Conservation (phyloP, 2,797 vertebrate genomes). For the Nannoperca obscura region DNA sequence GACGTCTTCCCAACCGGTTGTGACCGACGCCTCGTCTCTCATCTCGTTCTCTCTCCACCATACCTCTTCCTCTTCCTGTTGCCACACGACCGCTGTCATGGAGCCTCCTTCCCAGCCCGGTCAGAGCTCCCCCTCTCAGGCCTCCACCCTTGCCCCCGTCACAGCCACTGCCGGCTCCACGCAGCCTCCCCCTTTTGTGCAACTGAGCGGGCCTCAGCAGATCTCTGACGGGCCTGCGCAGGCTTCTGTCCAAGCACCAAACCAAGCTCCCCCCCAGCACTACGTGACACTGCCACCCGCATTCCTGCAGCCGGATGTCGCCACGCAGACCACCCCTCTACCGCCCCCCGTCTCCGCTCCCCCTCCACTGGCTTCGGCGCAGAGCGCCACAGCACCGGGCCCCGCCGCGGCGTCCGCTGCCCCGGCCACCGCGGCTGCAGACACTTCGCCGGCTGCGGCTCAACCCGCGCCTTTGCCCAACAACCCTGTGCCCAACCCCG, state of each 20-base stretch:
- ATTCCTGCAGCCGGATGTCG: conserved; percentile 86
- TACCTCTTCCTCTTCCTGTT: conserved; percentile 86
- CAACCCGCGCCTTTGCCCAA: conserved; percentile 89
- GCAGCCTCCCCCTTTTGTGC: conserved; percentile 80
- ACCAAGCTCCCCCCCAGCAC: conserved; percentile 86
- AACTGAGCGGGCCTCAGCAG: conserved; percentile 82
- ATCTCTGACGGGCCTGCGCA: conserved; percentile 83
- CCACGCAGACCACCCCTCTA: conserved; percentile 78
- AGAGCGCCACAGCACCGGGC: conserved; percentile 51
- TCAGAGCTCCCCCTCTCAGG: conserved; percentile 72
- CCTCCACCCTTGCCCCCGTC: conserved; percentile 80
- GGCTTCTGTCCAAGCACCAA: conserved; percentile 86
- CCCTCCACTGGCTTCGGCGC: conserved; percentile 51
- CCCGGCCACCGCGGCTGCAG: conserved; percentile 42
- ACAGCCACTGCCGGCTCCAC: conserved; percentile 79
- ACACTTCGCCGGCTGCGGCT: conserved; percentile 69
- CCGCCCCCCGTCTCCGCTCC: conserved; percentile 77
- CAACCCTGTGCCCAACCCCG: conserved; percentile 77
- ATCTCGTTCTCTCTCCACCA: conserved; percentile 86
- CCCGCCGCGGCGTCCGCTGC: conserved; percentile 53
- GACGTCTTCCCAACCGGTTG: conserved; percentile 77
- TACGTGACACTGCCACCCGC: conserved; percentile 88
- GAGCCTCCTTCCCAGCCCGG: conserved; percentile 80
- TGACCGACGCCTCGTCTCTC: conserved; percentile 82
- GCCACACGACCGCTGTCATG: conserved; percentile 83